Percentiles rank a stretch among this genome's conserved stretches.
Evolutionary conservation across 2,113 vertebrate species (phyloP).

Genomic region (Microtus pennsylvanicus): DNA sequence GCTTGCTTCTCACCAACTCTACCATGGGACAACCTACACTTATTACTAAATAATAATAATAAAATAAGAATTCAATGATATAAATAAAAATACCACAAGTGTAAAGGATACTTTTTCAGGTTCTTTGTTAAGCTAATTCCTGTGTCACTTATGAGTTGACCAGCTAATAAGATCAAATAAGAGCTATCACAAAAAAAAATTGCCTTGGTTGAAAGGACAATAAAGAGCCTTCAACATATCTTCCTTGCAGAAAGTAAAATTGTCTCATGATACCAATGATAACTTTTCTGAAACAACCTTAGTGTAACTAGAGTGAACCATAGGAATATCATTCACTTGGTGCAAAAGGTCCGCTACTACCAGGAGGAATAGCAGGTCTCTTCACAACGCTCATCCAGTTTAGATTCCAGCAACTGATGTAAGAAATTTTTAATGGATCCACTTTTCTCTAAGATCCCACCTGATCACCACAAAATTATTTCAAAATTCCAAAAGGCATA

Average conservation of each 20-base stretch:
- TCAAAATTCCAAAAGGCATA: slow-evolving; percentile 24
- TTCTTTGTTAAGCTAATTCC: slow-evolving; percentile 4
- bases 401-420: neutral
- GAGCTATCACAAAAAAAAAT: slow-evolving; percentile 8
- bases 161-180: neutral
- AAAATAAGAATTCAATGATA: neutral
- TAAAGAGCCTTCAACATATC: neutral
- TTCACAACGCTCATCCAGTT: neutral
- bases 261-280: neutral
- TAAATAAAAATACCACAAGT: neutral
- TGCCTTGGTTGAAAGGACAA: neutral
- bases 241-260: neutral
- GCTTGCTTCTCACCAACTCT: neutral
- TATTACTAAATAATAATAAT: neutral
- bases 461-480: neutral
- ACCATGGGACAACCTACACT: neutral
- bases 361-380: neutral
- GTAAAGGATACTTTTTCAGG: neutral
- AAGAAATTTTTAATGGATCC: too few species aligned
- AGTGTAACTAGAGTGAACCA: neutral
- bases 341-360: neutral
- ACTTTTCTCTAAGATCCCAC: neutral
- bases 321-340: neutral
- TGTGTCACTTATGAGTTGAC: neutral
- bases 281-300: neutral